These are phyloP conservation scores for Bruchidius siliquastri DNA, from an alignment of 2,888 invertebrate species.

Conservation along the genomic window DNA sequence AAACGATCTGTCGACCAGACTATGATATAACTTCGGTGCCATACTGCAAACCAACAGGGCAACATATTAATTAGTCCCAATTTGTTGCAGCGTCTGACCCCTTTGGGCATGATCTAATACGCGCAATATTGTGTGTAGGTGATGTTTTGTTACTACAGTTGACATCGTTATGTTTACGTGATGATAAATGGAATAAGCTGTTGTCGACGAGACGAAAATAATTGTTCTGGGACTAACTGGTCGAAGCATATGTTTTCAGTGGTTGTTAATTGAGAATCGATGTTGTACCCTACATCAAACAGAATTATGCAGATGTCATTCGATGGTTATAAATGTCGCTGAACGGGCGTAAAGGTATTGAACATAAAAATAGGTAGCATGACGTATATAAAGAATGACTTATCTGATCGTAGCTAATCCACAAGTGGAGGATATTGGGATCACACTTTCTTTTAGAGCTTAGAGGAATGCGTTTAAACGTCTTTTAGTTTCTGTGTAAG, in stretches of 20 bases:
- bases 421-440: too few species aligned
- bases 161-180: neutral
- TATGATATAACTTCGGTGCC: neutral
- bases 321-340: neutral
- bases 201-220: neutral
- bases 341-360: neutral
- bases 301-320: neutral
- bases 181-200: neutral
- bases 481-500: too few species aligned
- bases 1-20: neutral
- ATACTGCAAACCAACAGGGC: neutral
- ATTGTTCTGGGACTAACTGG: neutral
- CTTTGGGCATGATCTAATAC: neutral
- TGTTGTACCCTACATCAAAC: neutral
- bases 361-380: neutral
- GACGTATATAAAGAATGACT: too few species aligned
- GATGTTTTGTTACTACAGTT: neutral
- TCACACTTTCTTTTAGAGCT: too few species aligned
- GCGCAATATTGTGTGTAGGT: neutral
- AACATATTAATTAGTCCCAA: neutral
- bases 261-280: neutral
- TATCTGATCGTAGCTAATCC: too few species aligned
- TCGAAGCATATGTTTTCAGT: neutral
- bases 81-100: neutral
- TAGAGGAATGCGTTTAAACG: too few species aligned